Percentiles rank a stretch among this genome's conserved stretches.
phyloP scores from a whole-genome alignment of 2,888 invertebrate genomes.

The Agonopterix heracliana region DNA sequence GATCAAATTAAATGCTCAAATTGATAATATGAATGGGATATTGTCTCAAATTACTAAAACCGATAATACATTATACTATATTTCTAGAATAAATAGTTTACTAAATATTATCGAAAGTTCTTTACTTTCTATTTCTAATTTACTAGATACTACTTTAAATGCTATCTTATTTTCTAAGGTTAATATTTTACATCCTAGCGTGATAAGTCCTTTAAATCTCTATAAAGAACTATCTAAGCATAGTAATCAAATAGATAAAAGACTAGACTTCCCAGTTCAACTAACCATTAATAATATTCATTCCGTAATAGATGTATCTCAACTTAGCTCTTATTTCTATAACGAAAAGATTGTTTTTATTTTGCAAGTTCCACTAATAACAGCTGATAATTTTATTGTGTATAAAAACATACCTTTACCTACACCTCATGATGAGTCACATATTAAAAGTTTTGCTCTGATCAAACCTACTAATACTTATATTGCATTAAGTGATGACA shows the following conservation, averaged over 20 bases:
- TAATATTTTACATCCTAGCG: constrained; percentile 11
- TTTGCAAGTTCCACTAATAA: constrained; percentile 7
- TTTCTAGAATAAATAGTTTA: constrained; percentile 1
- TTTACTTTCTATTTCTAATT: constrained; percentile 11
- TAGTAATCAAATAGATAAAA: constrained; percentile 7
- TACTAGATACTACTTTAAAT: constrained; percentile 9
- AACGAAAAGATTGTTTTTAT: constrained; percentile 12
- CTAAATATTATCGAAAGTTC: constrained; percentile 10
- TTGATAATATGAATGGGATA: constrained; percentile 10
- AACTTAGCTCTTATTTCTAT: constrained; percentile 7
- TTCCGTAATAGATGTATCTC: constrained; percentile 9
- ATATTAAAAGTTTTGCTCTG: background rate
- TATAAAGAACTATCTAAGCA: constrained; percentile 8
- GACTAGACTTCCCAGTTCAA: constrained; percentile 7
- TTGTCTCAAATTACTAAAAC: constrained; percentile 6
- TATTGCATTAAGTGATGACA: background rate
- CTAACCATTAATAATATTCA: constrained; percentile 10
- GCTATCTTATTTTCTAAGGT: constrained; percentile 12
- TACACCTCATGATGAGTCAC: constrained; percentile 9
- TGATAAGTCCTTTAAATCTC: constrained; percentile 5
- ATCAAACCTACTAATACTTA: constrained; percentile 2
- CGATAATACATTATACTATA: constrained; percentile 6
- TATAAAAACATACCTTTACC: constrained; percentile 13
- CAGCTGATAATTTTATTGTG: constrained; percentile 4
- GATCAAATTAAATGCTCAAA: constrained; percentile 13